Evolutionary conservation across 2,888 invertebrate species (phyloP).

Genomic region (Luperina nickerlii): DNA sequence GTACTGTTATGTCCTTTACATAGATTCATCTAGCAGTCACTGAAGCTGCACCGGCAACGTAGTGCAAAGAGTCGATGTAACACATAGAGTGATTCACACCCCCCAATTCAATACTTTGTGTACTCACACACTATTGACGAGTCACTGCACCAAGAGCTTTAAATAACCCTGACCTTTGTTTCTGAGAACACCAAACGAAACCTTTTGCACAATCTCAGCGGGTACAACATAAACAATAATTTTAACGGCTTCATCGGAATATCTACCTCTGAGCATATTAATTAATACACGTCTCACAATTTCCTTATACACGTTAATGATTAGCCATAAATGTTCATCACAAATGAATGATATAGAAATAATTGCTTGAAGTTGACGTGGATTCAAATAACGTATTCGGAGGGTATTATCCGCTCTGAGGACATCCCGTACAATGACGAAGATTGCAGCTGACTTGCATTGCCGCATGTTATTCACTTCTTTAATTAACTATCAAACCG

Average conservation of each 20-base stretch:
- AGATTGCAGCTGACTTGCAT: slow-evolving; percentile 88
- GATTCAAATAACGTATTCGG: slow-evolving; percentile 19
- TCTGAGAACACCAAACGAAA: slow-evolving; percentile 44
- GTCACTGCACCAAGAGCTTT: slow-evolving; percentile 15
- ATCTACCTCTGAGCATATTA: slow-evolving; percentile 41
- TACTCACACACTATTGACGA: slow-evolving; percentile 12
- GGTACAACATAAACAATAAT: slow-evolving; percentile 54
- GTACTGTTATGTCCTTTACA: slow-evolving; percentile 62
- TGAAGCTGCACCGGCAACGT: slow-evolving; percentile 67
- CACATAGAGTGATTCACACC: slow-evolving; percentile 63
- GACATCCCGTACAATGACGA: slow-evolving; percentile 73
- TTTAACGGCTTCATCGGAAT: slow-evolving; percentile 57
- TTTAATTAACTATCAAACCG: slow-evolving; percentile 89
- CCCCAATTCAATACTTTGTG: slow-evolving; percentile 16
- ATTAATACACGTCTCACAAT: slow-evolving; percentile 56
- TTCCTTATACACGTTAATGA: slow-evolving; percentile 59
- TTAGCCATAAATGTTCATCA: slow-evolving; percentile 55
- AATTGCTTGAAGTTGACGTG: slow-evolving; percentile 43
- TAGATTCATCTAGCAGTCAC: slow-evolving; percentile 72
- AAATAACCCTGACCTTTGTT: slow-evolving; percentile 40
- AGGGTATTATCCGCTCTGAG: slow-evolving; percentile 72
- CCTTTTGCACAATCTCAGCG: slow-evolving; percentile 36
- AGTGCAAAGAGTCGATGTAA: slow-evolving; percentile 71
- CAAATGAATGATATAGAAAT: slow-evolving; percentile 49
- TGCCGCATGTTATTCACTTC: slow-evolving; percentile 87